Base-by-base conservation (phyloP, 2,113 vertebrate species). In the Muscicapa adusta region DNA sequence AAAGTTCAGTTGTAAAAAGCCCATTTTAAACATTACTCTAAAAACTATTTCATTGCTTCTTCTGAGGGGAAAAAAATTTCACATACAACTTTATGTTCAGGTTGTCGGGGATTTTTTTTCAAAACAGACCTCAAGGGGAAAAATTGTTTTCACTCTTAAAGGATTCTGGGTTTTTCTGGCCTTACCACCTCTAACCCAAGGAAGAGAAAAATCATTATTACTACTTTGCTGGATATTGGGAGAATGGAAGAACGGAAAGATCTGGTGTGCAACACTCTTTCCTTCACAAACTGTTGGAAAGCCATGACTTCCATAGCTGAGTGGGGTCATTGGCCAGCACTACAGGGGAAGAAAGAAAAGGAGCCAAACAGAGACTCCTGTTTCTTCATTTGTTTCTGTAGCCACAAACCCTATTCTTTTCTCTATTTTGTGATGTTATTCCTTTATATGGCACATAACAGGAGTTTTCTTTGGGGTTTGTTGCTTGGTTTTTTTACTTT, bases 101-200 rank as follows among this genome's bases (percentile, higher is more conserved):
- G 28, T 66, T 74, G 28, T 17, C 5, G 13, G 10, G 2, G 1
- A 12, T 13, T 79, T 34, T 66, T 70, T 89, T 89, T 68, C 34
- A 57, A 61, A 53, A 82, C 25, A 82, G 23, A 83, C 47, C 78
- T 85, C 45, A 12, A 25, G 58, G 29, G 66, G 18, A 17, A 87
- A 92, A 89, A 53, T 15, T 86, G 36, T 89, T 95, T 93, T 78
- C n/a, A n/a, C 61, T 79, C 62, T 62, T 82, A 70, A 82, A 91
- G 57, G 62, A 94, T 61, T 87, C 47, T 80, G 74, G 7, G 0
- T 6, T 73, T 87, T 88, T 54, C 71, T 90, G 66, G 58, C 58
- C n/a, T 91, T 63, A 82, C 31, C 78, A 60, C 29, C 34, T 88
- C 45, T 72, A 91, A 83, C 38, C 33, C 19, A 88, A 62, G 89